Evolutionary conservation across 2,113 vertebrate genomes (phyloP).

Genomic region (Actinemys pallida): DNA sequence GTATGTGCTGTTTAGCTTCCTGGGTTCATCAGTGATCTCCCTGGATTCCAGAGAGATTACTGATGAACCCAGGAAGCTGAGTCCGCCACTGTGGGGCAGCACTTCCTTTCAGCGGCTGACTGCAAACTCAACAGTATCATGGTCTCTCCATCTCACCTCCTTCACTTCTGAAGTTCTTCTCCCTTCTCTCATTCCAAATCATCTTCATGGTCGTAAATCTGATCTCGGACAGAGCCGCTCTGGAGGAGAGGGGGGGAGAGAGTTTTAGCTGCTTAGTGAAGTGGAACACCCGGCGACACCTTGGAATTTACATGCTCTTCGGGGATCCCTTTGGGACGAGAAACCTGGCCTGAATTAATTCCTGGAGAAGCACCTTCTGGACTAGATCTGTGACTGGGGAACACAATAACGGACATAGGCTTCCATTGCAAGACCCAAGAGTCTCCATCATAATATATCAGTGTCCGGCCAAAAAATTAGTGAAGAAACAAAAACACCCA

Average conservation of each 20-base stretch:
- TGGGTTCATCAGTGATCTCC: too few species aligned
- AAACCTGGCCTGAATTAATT: not conserved
- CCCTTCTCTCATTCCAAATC: constrained; percentile 5
- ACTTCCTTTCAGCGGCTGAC: constrained; percentile 39
- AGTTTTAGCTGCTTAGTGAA: not conserved
- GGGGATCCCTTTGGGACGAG: not conserved
- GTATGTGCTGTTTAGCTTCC: too few species aligned
- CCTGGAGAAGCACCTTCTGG: not conserved
- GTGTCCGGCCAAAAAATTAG: not conserved
- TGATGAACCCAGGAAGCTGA: too few species aligned
- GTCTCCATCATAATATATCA: not conserved
- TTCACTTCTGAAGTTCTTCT: not conserved
- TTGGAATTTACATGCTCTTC: not conserved
- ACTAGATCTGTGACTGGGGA: too few species aligned
- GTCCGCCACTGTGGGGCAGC: not conserved
- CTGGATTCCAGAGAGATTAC: too few species aligned
- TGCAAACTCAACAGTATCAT: constrained; percentile 14
- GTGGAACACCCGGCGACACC: not conserved
- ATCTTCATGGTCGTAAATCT: not conserved
- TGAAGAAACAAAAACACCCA: not conserved
- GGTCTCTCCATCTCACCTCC: not conserved
- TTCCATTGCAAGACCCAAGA: constrained; percentile 20
- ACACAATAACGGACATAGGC: not conserved
- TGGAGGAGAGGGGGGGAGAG: not conserved
- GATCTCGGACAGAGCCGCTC: not conserved